A percentile compares a stretch with the other conserved stretches of the same genome.
These are phyloP conservation scores for Ochropleura plecta DNA, from an alignment of 2,888 invertebrate genomes.

Conservation along the genomic window DNA sequence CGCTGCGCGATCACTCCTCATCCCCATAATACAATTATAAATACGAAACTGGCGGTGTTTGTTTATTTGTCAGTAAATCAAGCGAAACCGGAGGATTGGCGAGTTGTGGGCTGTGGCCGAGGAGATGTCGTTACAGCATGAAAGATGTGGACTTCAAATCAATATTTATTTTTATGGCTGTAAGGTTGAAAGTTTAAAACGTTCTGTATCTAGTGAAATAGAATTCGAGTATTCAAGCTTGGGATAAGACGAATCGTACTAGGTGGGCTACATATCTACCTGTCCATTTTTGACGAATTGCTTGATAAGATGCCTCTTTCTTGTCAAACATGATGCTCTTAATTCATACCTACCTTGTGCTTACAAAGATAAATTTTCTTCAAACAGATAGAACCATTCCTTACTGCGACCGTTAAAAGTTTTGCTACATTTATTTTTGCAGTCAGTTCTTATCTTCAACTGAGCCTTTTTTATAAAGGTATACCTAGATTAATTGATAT, in stretches of 20 bases:
- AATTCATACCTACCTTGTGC: background rate
- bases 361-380: constrained; percentile 2
- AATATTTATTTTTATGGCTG: constrained; percentile 42
- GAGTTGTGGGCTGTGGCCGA: constrained; percentile 15
- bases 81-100: constrained; percentile 70
- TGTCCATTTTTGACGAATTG: background rate
- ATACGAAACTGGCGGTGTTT: constrained; percentile 71
- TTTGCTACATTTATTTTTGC: constrained; percentile 26
- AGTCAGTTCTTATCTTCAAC: constrained; percentile 48
- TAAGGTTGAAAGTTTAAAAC: constrained; percentile 18
- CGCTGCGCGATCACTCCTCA: constrained; percentile 79
- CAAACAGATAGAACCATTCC: constrained; percentile 23
- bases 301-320: background rate
- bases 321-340: background rate
- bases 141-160: constrained; percentile 31
- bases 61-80: constrained; percentile 76
- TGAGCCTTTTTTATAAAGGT: constrained; percentile 46
- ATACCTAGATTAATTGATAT: constrained; percentile 60
- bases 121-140: constrained; percentile 42
- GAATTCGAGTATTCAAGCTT: background rate
- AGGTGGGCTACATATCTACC: background rate
- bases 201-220: background rate
- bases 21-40: constrained; percentile 79
- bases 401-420: constrained; percentile 24
- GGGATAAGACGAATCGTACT: background rate